These are phyloP conservation scores for Salvator merianae DNA, from an alignment of 2,113 vertebrate species.

Conservation along the genomic window DNA sequence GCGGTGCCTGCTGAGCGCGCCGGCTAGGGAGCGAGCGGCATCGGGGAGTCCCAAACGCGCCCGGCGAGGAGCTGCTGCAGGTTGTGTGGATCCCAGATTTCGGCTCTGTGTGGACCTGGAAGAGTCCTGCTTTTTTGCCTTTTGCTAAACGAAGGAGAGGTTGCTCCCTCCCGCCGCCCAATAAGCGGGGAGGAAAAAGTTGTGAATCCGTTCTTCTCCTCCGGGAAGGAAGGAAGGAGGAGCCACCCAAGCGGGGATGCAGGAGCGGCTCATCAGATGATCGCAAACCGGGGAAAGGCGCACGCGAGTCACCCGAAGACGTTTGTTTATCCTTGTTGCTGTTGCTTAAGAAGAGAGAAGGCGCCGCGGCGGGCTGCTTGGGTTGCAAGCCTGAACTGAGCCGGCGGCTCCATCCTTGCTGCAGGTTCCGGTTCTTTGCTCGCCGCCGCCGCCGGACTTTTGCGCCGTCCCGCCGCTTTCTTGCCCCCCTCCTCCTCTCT, in stretches of 20 bases:
- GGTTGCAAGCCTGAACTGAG: neutral
- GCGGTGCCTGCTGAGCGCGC: too few relatives aligned
- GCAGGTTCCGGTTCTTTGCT: too few relatives aligned
- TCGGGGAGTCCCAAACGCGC: too few relatives aligned
- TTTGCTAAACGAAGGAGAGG: neutral
- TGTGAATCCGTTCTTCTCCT: constrained; percentile 8
- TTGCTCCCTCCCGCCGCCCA: fast-evolving
- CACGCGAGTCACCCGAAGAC: too few relatives aligned
- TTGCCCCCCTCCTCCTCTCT: neutral
- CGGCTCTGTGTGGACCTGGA: too few relatives aligned
- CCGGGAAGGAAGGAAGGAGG: neutral
- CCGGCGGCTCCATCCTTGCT: neutral
- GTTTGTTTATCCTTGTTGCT: too few relatives aligned
- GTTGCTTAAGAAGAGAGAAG: too few relatives aligned
- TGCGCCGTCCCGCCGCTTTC: neutral
- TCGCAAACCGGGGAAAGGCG: too few relatives aligned
- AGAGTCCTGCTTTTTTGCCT: too few relatives aligned
- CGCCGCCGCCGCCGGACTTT: neutral
- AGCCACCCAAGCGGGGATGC: neutral
- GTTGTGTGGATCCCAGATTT: neutral
- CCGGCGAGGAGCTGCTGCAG: too few relatives aligned
- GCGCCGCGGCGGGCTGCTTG: neutral
- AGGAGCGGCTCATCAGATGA: neutral
- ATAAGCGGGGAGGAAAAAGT: constrained; percentile 32
- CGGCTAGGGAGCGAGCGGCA: too few relatives aligned